Evolutionary conservation across 2,888 invertebrate genomes (phyloP), one percentile per base, ranked within the genome.

Genomic region (Strigamia maritima): DNA sequence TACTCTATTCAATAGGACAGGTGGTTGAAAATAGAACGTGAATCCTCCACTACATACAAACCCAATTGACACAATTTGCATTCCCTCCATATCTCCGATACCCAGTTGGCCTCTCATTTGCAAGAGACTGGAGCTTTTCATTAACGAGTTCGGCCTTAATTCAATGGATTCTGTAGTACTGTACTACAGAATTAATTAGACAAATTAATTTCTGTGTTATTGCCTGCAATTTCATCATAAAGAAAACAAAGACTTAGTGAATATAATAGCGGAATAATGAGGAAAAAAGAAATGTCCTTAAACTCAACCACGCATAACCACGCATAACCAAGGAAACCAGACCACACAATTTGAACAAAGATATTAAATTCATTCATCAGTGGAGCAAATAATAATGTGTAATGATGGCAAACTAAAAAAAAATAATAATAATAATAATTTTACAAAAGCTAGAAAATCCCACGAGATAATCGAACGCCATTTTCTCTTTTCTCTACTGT

Each of bases 11-110:
- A 60, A 60, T 22, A 12, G 8, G 60, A 19, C 44, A 7, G 60
- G 12, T 22, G 22, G 60, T 4, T 60, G 60, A 4, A 24, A 24
- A 60, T 60, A 19, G 24, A 60, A 60, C 4, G 60, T 8, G 22
- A 60, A 60, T 60, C 60, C 60, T 60, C 60, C 22, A 60, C 8
- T 44, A 44, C 44, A 44, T 16, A 44, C 44, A 44, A 44, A 60
- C 22, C 60, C 60, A 60, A 60, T 60, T 60, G 60, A 60, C 60
- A 60, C 60, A 60, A 60, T 60, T 60, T 60, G 60, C 60, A 60
- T 60, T 60, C 60, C 22, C 44, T 2, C 8, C 44, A 16, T 14
- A 44, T 38, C 38, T 10, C 38, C 44, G 16, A 44, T 44, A 44
- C 44, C 44, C 44, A 44, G 44, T 44, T 44, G 44, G 44, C 44